These are phyloP conservation scores for Pristiophorus japonicus DNA, from an alignment of 2,113 vertebrate genomes.

Conservation along the genomic window DNA sequence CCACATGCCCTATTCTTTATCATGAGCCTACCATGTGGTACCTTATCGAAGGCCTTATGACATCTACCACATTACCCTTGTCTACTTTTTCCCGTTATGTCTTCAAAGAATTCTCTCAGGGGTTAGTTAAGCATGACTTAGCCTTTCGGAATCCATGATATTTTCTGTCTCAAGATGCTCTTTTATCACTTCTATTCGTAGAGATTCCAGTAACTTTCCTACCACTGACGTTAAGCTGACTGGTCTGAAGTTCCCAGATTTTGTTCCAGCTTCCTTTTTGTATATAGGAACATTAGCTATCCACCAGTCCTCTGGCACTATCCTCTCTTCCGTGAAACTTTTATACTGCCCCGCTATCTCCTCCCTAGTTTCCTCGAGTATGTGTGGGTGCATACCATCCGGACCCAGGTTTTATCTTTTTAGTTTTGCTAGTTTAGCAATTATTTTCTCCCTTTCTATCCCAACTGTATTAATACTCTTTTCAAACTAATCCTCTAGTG, in stretches of 20 bases:
- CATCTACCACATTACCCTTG: not conserved
- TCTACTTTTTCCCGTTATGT: not conserved
- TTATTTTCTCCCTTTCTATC: not conserved
- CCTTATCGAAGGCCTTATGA: not conserved
- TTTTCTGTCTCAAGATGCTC: not conserved
- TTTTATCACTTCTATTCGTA: too few relatives aligned
- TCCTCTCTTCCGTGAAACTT: not conserved
- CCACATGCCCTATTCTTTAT: not conserved
- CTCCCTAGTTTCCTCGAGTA: not conserved
- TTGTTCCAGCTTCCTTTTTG: not conserved
- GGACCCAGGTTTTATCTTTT: not conserved
- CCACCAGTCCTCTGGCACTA: not conserved
- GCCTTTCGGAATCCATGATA: not conserved
- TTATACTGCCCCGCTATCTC: not conserved
- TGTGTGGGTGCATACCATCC: not conserved
- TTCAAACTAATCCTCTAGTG: not conserved
- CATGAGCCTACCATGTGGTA: not conserved
- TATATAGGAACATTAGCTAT: not conserved
- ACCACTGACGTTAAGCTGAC: too few relatives aligned
- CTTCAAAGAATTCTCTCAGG: not conserved
- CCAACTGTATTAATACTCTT: not conserved
- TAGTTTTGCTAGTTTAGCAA: not conserved
- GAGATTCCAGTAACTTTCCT: too few relatives aligned
- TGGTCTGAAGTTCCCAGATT: not conserved
- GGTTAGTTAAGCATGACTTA: not conserved